A percentile compares a stretch with the other conserved stretches of the same genome.
Conservation (phyloP, 2,113 vertebrate species). For the Atlantisia rogersi region DNA sequence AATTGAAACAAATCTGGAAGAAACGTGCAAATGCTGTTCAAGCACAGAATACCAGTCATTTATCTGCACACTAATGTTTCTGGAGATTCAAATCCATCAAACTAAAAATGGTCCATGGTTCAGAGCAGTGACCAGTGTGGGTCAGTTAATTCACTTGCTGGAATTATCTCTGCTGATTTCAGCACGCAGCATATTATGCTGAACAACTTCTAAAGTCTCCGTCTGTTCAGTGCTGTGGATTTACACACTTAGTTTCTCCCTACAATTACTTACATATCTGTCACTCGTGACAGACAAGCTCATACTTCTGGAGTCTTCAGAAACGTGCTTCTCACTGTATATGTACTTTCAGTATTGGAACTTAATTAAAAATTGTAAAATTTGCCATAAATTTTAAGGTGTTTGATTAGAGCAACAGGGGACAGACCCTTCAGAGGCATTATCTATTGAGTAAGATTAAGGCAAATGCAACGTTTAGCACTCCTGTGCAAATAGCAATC, state of each 20-base stretch:
- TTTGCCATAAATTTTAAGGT: background rate
- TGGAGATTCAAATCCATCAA: background rate
- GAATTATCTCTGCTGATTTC: background rate
- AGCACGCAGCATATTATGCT: background rate
- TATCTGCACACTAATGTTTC: background rate
- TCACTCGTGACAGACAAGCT: background rate
- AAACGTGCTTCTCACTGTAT: background rate
- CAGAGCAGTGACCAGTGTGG: background rate
- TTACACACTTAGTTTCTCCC: background rate
- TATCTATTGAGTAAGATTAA: background rate
- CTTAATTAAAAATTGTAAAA: background rate
- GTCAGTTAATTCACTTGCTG: background rate
- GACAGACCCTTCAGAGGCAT: background rate
- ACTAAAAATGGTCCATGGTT: background rate
- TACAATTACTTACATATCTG: background rate
- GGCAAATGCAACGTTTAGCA: background rate
- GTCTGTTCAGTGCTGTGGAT: background rate
- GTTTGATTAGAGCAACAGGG: background rate
- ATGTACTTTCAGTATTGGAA: background rate
- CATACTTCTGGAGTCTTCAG: background rate
- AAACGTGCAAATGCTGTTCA: background rate
- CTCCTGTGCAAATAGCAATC: background rate
- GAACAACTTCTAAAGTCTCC: background rate
- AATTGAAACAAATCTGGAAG: background rate
- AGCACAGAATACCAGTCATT: background rate